Evolutionary conservation across 2,888 invertebrate species (phyloP).

Genomic region (Lasioglossum pauxillum): DNA sequence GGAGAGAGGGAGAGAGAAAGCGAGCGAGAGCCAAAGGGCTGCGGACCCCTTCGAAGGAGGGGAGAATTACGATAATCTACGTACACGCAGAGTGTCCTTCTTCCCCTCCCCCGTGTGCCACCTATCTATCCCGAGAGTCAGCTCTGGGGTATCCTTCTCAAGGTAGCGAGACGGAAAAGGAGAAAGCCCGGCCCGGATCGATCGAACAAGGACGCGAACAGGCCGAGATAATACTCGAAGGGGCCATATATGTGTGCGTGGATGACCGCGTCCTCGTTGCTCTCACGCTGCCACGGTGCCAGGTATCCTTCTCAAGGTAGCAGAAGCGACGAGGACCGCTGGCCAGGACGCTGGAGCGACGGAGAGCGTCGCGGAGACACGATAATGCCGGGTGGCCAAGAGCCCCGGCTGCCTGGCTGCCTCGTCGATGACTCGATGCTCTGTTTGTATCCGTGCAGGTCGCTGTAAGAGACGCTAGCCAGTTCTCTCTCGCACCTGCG

Average conservation of each 20-base stretch:
- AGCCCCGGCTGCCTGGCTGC: slow-evolving; percentile 67
- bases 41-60: background rate
- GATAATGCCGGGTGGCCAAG: slow-evolving; percentile 80
- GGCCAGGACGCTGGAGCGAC: slow-evolving; percentile 3
- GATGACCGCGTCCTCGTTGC: slow-evolving; percentile 50
- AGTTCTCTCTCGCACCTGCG: slow-evolving; percentile 47
- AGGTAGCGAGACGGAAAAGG: slow-evolving; percentile 69
- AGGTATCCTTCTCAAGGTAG: slow-evolving; percentile 64
- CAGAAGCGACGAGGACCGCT: slow-evolving; percentile 46
- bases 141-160: slow-evolving; percentile 69
- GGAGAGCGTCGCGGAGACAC: slow-evolving; percentile 64
- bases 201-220: slow-evolving; percentile 27
- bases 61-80: slow-evolving; percentile 63
- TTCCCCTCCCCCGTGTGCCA: slow-evolving; percentile 38
- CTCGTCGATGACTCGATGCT: slow-evolving; percentile 80
- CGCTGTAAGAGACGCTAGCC: slow-evolving; percentile 55
- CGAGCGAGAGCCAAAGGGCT: background rate
- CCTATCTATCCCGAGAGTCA: slow-evolving; percentile 23
- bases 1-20: background rate
- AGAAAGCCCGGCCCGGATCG: slow-evolving; percentile 31
- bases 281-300: slow-evolving; percentile 23
- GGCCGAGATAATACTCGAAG: slow-evolving; percentile 54
- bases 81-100: slow-evolving; percentile 60
- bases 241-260: slow-evolving; percentile 52
- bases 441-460: slow-evolving; percentile 76